Evolutionary conservation across 2,888 invertebrate genomes (phyloP), one percentile per base, ranked within the genome.

Genomic region (Ferrisia virgata): DNA sequence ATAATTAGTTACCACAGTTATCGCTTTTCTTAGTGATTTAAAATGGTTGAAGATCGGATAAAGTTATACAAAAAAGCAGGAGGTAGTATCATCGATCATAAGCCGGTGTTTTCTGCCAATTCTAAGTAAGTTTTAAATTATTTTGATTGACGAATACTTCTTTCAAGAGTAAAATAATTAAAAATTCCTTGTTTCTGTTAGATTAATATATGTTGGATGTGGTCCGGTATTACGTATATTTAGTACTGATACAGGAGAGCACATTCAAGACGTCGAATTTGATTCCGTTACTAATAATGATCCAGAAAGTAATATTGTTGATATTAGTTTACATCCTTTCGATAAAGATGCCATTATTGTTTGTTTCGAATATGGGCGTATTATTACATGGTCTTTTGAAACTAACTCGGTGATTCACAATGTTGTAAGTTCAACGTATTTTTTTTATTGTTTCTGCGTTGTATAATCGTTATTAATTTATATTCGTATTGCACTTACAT

Each of bases 221-320:
- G 91, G 91, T 64, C 90, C 91, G 86, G 87, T 89, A 4, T 89
- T 94, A 8, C 90, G 92, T 86, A 91, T 92, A 0, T 94, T 92
- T 87, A 93, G 91, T 86, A 90, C 91, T 0, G 89, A 90, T 87
- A 94, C 94, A 2, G 93, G 93, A 0, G 92, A 93, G 87, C 90
- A 91, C 86, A 89, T 92, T 0, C 89, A 90, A 83, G 90, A 91
- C 86, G 91, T 92, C 81, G 90, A 90, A 85, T 91, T 92, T 28
- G 90, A 91, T 22, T 85, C 85, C 28, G 85, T 86, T 2, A 69
- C 91, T 31, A 89, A 91, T 25, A 84, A 85, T 58, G 85, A 86
- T 25, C 84, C 86, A 11, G 88, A 88, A 22, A 88, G 90, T 6
- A 88, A 89, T 86, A 89, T 91, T n/a, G 89, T 91, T 40, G 91